These are phyloP conservation scores for Sylvilagus bachmani DNA, from an alignment of 2,113 vertebrate genomes.

Conservation along the genomic window DNA sequence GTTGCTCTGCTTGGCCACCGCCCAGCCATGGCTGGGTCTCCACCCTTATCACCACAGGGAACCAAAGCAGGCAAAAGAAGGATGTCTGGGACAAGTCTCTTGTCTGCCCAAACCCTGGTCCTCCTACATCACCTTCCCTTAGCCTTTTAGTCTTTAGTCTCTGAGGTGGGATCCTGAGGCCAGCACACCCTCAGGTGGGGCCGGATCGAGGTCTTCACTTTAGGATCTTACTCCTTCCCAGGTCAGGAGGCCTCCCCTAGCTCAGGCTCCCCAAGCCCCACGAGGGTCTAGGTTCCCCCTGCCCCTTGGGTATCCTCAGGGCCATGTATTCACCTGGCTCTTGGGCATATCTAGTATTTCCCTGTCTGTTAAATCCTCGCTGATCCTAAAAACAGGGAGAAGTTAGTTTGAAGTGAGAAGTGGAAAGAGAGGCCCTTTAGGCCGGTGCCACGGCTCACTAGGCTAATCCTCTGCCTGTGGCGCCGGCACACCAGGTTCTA, in stretches of 20 bases:
- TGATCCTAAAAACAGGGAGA: background rate
- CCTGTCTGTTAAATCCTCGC: background rate
- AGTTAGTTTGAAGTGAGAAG: background rate
- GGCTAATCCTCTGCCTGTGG: too few relatives aligned
- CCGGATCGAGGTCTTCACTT: background rate
- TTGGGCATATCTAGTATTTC: conserved; percentile 10
- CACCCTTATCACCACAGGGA: background rate
- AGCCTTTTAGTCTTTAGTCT: background rate
- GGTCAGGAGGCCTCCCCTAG: background rate
- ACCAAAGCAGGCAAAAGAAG: conserved; percentile 28
- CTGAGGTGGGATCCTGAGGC: background rate
- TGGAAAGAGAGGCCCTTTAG: background rate
- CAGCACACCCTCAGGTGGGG: background rate
- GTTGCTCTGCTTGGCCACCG: background rate
- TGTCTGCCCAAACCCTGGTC: background rate
- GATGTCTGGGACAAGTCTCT: background rate
- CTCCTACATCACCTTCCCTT: background rate
- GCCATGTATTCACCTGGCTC: background rate
- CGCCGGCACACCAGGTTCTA: too few relatives aligned
- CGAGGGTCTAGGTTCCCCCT: background rate
- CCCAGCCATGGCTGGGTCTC: background rate
- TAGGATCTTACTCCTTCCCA: background rate
- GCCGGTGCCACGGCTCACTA: too few relatives aligned
- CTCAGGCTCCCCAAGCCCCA: background rate
- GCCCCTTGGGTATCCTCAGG: background rate